Conservation (phyloP, 1,140 invertebrate genomes). For the Neodiprion pinetum region DNA sequence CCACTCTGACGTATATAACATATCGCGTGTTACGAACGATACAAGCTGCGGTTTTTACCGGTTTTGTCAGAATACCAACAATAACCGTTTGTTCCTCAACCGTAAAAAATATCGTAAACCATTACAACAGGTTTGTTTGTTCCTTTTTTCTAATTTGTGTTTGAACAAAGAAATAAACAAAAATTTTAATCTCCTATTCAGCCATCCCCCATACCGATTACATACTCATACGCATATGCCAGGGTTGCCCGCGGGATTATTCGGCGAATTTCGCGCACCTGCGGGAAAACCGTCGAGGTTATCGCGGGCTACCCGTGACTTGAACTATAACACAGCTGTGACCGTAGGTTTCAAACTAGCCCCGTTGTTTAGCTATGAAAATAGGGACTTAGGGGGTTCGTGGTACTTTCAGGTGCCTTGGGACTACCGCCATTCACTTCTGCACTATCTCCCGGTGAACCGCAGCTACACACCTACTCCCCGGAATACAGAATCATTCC, state of each 20-base stretch:
- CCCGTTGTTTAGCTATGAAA: slow-evolving; percentile 18
- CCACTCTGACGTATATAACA: too few relatives aligned
- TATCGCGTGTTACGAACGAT: background rate
- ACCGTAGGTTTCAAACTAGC: slow-evolving; percentile 33
- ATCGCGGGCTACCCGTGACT: slow-evolving; percentile 29
- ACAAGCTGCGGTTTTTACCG: background rate
- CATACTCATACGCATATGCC: slow-evolving; percentile 49
- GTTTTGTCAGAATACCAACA: too few relatives aligned
- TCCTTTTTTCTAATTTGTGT: too few relatives aligned
- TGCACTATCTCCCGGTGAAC: slow-evolving; percentile 36
- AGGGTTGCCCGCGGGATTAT: slow-evolving; percentile 34
- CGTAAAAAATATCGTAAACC: too few relatives aligned
- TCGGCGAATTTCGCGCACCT: background rate
- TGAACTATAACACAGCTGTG: slow-evolving; percentile 32
- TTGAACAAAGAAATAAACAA: too few relatives aligned
- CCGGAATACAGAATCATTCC: slow-evolving; percentile 57
- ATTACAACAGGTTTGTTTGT: too few relatives aligned
- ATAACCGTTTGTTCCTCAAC: too few relatives aligned
- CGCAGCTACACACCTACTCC: slow-evolving; percentile 51
- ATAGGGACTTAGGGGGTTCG: slow-evolving; percentile 48
- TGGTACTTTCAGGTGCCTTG: slow-evolving; percentile 56
- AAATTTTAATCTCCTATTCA: too few relatives aligned
- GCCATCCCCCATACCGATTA: slow-evolving; percentile 11
- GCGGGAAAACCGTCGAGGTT: slow-evolving; percentile 3
- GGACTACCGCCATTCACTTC: slow-evolving; percentile 48